Evolutionary conservation across 2,888 invertebrate species (phyloP), one percentile per base, ranked within the genome.

Genomic region (Brenthis daphne): DNA sequence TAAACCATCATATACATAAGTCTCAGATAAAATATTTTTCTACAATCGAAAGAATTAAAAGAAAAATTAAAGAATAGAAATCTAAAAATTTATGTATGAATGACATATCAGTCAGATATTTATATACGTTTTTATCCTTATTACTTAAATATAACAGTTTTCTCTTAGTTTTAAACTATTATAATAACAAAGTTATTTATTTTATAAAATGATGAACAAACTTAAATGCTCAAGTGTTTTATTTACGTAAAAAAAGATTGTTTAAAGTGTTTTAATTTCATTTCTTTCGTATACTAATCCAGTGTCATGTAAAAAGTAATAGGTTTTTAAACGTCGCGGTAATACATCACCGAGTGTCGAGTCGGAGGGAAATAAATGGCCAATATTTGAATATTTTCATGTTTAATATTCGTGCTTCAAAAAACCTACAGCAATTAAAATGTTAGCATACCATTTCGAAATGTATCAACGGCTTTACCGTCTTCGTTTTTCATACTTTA

Each of bases 241-340:
- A 43, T 51, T 13, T 14, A 53, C 13, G 5, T 37, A 1, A 0
- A 5, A 8, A 53, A 51, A 53, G 14, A 8, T 13, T 37, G 16
- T 8, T 6, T 63, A 6, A 16, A 51, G 8, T 16, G 8, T n/a
- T 51, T 51, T n/a, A 66, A 66, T 79, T 78, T 74, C 69, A 70
- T 66, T 76, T 80, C 72, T 78, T 80, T 79, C 79, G 82, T 79
- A 71, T 67, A 67, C 60, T 65, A 82, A 78, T 78, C 77, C 71
- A 77, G 74, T 76, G 68, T 77, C 85, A 80, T 87, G 85, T 87
- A 82, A 73, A 81, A 79, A 87, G 79, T 88, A 89, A 90, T 90
- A 88, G 86, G 83, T 81, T 86, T 89, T 90, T 87, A 88, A 89
- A 87, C 79, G 77, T 81, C 77, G 74, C 68, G 76, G 78, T 76